Conservation (phyloP, 2,797 vertebrate species). For the Halcyon leucocephala region DNA sequence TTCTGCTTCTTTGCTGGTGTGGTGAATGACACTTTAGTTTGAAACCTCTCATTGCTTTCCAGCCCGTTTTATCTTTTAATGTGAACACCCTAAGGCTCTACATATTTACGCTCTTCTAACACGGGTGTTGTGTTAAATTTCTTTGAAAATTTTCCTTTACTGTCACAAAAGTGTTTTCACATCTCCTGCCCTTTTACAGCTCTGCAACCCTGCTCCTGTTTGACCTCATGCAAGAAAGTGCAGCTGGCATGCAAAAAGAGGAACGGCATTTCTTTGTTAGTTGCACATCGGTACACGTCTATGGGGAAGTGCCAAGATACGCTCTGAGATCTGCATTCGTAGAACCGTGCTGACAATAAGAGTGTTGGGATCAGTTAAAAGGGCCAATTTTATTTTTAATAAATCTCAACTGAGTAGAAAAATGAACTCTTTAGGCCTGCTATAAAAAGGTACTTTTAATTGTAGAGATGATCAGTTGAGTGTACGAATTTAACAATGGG, state of each 20-base stretch:
- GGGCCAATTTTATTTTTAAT: conserved; percentile 70
- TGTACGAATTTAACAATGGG: neutral
- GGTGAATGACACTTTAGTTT: neutral
- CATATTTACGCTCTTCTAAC: neutral
- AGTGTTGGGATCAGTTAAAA: conserved; percentile 84
- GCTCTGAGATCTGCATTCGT: conserved; percentile 84
- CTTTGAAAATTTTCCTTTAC: neutral
- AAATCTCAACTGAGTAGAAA: conserved; percentile 77
- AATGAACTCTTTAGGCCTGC: neutral
- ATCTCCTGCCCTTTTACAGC: neutral
- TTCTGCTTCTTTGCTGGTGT: neutral
- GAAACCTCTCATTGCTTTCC: neutral
- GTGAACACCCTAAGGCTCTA: neutral
- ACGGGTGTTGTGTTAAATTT: neutral
- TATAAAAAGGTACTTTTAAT: neutral
- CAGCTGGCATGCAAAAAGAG: too few relatives aligned
- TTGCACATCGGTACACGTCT: conserved; percentile 67
- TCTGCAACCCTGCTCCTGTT: neutral
- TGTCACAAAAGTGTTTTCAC: neutral
- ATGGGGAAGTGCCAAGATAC: conserved; percentile 85
- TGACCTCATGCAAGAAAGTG: neutral
- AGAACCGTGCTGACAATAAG: conserved; percentile 83
- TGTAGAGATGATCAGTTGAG: neutral
- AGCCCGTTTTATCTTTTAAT: neutral
- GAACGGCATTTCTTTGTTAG: neutral